phyloP scores from a whole-genome alignment of 2,888 invertebrate species.

The Perizoma affinitatum region DNA sequence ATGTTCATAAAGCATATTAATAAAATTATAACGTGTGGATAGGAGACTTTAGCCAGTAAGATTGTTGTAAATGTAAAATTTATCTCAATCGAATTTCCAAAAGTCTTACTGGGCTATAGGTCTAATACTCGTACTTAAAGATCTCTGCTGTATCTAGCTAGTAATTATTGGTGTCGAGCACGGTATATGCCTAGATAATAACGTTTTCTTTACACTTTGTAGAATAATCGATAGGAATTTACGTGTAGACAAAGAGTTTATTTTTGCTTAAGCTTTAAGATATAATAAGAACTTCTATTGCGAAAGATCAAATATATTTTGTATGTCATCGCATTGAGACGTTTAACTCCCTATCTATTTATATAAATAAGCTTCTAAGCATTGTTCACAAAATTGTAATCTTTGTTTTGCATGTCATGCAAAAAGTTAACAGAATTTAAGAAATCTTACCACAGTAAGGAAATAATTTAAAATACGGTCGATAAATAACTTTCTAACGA shows the following conservation, averaged over 20 bases:
- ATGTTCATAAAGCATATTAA: neutral
- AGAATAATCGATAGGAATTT: slow-evolving; percentile 54
- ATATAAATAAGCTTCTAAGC: slow-evolving; percentile 64
- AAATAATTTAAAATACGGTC: neutral
- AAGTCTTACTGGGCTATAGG: slow-evolving; percentile 11
- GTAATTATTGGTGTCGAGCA: slow-evolving; percentile 64
- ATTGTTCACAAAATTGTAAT: slow-evolving; percentile 32
- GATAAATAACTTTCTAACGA: neutral
- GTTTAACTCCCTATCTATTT: slow-evolving; percentile 53
- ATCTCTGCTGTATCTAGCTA: slow-evolving; percentile 48
- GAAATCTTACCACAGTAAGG: slow-evolving; percentile 25
- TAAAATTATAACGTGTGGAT: neutral
- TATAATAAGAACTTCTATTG: slow-evolving; percentile 68
- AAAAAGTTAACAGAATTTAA: slow-evolving; percentile 31
- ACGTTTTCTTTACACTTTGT: slow-evolving; percentile 53
- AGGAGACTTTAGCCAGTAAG: slow-evolving; percentile 13
- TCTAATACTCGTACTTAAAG: slow-evolving; percentile 21
- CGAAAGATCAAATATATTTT: slow-evolving; percentile 79
- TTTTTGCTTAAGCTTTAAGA: slow-evolving; percentile 83
- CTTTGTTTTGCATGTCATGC: slow-evolving; percentile 39
- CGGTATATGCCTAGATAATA: slow-evolving; percentile 74
- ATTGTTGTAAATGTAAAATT: neutral
- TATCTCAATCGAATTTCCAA: neutral
- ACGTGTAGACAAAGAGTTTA: slow-evolving; percentile 73
- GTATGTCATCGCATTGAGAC: slow-evolving; percentile 72